Percentiles rank a stretch among this genome's conserved stretches.
phyloP scores from a whole-genome alignment of 2,888 invertebrate species.

The Archips crataeganus region DNA sequence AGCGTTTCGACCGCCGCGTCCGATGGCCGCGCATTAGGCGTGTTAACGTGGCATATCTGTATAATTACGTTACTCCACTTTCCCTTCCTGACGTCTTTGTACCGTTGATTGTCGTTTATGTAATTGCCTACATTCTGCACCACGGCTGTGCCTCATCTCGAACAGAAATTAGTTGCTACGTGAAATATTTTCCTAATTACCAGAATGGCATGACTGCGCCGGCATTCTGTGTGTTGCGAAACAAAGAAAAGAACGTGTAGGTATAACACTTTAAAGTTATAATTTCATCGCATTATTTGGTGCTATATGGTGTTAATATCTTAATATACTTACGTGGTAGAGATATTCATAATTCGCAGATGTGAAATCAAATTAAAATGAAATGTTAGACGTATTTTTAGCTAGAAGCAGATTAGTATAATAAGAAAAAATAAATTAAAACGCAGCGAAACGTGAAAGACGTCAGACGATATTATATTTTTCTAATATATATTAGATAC shows the following conservation, averaged over 20 bases:
- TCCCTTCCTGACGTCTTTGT: constrained; percentile 74
- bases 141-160: constrained; percentile 58
- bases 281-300: constrained; percentile 1
- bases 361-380: background rate
- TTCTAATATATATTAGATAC: background rate
- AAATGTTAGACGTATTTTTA: background rate
- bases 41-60: constrained; percentile 46
- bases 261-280: constrained; percentile 47
- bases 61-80: constrained; percentile 79
- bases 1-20: constrained; percentile 22
- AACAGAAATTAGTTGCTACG: constrained; percentile 67
- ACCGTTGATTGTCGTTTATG: constrained; percentile 79
- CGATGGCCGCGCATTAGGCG: constrained; percentile 29
- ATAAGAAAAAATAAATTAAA: constrained; percentile 29
- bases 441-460: constrained; percentile 20
- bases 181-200: constrained; percentile 76
- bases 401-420: background rate
- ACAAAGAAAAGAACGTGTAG: constrained; percentile 64
- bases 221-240: constrained; percentile 21
- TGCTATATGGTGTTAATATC: background rate
- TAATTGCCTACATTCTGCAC: constrained; percentile 77
- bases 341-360: background rate
- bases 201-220: constrained; percentile 31
- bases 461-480: constrained; percentile 11
- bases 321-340: background rate